Conservation (phyloP, 2,888 invertebrate genomes). For the Barypeithes pellucidus region DNA sequence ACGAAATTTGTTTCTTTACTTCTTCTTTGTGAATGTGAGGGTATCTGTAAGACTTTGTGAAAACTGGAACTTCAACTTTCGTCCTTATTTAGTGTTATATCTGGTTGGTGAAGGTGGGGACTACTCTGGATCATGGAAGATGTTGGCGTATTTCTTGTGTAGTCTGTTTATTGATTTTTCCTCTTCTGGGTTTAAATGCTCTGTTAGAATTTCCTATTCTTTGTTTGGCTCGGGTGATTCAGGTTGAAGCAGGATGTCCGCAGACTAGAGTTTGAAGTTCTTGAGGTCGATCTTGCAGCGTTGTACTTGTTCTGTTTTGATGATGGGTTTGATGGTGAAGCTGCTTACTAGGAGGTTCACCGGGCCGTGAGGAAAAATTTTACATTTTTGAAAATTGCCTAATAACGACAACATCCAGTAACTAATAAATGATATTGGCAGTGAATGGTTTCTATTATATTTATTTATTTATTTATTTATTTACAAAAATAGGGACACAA, state of each 20-base stretch:
- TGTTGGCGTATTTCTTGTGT: background rate
- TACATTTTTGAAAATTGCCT: too few species aligned
- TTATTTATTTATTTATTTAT: too few species aligned
- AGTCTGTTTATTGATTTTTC: background rate
- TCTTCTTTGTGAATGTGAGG: slow-evolving; percentile 41
- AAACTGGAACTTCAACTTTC: slow-evolving; percentile 53
- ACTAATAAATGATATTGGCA: too few species aligned
- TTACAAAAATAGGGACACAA: too few species aligned
- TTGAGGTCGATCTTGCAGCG: background rate
- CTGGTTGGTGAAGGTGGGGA: slow-evolving; percentile 55
- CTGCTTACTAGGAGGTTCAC: background rate
- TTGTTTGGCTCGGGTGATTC: background rate
- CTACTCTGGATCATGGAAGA: background rate
- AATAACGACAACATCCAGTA: too few species aligned
- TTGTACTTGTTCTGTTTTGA: background rate
- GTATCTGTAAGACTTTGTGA: too few species aligned
- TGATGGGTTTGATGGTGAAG: background rate
- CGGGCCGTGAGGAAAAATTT: too few species aligned
- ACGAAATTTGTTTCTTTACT: slow-evolving; percentile 54
- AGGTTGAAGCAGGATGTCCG: background rate
- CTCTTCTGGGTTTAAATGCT: background rate
- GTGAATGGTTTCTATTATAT: too few species aligned
- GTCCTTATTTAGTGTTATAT: slow-evolving; percentile 60
- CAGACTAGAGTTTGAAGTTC: background rate
- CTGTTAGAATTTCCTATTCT: background rate